Conservation (phyloP, 2,888 invertebrate genomes). For the Leucophenga montana region DNA sequence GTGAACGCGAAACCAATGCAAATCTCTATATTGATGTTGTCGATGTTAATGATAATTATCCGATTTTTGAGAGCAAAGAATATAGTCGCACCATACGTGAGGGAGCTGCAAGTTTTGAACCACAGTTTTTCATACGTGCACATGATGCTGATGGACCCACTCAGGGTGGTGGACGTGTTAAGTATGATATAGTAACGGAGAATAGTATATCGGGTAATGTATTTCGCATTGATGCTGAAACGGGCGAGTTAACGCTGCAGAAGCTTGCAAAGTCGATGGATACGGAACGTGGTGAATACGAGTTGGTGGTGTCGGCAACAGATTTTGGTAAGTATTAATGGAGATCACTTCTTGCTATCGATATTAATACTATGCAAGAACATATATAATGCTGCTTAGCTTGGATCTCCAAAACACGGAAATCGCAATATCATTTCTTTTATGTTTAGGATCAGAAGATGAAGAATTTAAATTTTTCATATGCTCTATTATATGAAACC, state of each 20-base stretch:
- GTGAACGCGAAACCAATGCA: slow-evolving; percentile 81
- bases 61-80: slow-evolving; percentile 80
- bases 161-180: slow-evolving; percentile 81
- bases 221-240: slow-evolving; percentile 79
- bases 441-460: too few species aligned
- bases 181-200: slow-evolving; percentile 80
- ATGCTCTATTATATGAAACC: too few species aligned
- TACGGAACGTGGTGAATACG: slow-evolving; percentile 83
- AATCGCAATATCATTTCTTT: too few species aligned
- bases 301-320: slow-evolving; percentile 79
- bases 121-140: slow-evolving; percentile 86
- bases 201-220: slow-evolving; percentile 80
- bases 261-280: slow-evolving; percentile 81
- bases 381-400: too few species aligned
- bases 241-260: slow-evolving; percentile 81
- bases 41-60: slow-evolving; percentile 86
- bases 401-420: too few species aligned
- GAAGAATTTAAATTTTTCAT: too few species aligned
- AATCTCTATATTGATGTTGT: slow-evolving; percentile 82
- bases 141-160: slow-evolving; percentile 83
- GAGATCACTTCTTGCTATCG: too few species aligned
- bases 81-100: slow-evolving; percentile 85
- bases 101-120: slow-evolving; percentile 83
- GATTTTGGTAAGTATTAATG: slow-evolving; percentile 77
- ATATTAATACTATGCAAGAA: too few species aligned